These are phyloP conservation scores for Caenorhabditis tropicalis DNA, from an alignment of 1,140 invertebrate genomes.

Conservation along the genomic window DNA sequence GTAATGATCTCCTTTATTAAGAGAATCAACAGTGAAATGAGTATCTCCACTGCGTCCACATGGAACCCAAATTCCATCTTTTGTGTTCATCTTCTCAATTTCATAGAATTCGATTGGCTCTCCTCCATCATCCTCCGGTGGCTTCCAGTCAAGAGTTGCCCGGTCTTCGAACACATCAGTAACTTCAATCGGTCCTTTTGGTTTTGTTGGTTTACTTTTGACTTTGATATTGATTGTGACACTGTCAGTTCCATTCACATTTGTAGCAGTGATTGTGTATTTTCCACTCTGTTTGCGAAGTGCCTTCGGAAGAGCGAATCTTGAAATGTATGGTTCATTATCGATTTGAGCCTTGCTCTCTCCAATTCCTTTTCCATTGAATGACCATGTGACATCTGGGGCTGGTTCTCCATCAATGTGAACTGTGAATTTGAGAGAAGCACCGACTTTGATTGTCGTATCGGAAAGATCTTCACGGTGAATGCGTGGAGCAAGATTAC, in stretches of 20 bases:
- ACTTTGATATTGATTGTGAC: slow-evolving; percentile 75
- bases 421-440: slow-evolving; percentile 83
- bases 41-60: slow-evolving; percentile 65
- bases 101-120: slow-evolving; percentile 78
- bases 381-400: slow-evolving; percentile 75
- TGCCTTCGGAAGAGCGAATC: slow-evolving; percentile 85
- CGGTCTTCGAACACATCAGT: slow-evolving; percentile 91
- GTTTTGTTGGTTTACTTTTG: slow-evolving; percentile 77
- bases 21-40: slow-evolving; percentile 70
- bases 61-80: slow-evolving; percentile 71
- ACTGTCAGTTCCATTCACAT: slow-evolving; percentile 65
- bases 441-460: slow-evolving; percentile 85
- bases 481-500: slow-evolving; percentile 83
- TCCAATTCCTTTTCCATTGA: slow-evolving; percentile 62
- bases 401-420: slow-evolving; percentile 89
- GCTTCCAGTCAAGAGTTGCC: slow-evolving; percentile 92
- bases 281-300: slow-evolving; percentile 84
- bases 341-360: slow-evolving; percentile 59
- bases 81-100: slow-evolving; percentile 68
- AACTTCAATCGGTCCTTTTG: slow-evolving; percentile 83
- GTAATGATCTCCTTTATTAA: slow-evolving; percentile 77
- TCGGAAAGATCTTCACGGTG: slow-evolving; percentile 87
- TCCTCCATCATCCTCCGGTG: slow-evolving; percentile 91
- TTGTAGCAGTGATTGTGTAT: slow-evolving; percentile 81
- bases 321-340: slow-evolving; percentile 90